A percentile compares a stretch with the other conserved stretches of the same genome.
Conservation (phyloP, 2,888 invertebrate genomes). For the Eulithis prunata region DNA sequence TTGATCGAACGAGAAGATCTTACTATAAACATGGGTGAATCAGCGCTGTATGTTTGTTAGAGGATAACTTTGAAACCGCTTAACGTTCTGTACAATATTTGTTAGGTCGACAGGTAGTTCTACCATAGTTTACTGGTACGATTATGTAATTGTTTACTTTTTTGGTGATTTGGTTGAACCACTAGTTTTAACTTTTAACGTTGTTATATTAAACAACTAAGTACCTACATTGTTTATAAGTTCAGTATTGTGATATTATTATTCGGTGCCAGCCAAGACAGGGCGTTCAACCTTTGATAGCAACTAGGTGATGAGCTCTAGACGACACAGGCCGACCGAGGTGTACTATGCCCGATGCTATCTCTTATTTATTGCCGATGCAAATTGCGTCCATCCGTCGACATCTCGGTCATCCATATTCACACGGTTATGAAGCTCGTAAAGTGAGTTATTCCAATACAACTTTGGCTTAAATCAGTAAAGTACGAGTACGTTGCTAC, state of each 20-base stretch:
- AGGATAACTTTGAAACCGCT: too few relatives aligned
- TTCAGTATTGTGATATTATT: slow-evolving; percentile 43
- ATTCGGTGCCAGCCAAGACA: slow-evolving; percentile 70
- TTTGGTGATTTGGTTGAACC: too few relatives aligned
- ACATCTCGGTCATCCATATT: slow-evolving; percentile 36
- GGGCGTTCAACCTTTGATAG: slow-evolving; percentile 80
- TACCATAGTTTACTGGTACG: too few relatives aligned
- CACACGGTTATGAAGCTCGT: slow-evolving; percentile 9
- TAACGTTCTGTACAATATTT: too few relatives aligned
- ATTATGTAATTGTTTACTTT: too few relatives aligned
- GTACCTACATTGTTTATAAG: slow-evolving; percentile 28
- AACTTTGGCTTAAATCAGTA: slow-evolving; percentile 22
- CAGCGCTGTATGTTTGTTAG: too few relatives aligned
- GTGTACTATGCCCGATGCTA: slow-evolving; percentile 54
- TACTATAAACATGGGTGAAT: too few relatives aligned
- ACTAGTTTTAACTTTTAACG: too few relatives aligned
- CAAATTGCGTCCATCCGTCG: slow-evolving; percentile 64
- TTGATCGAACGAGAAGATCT: background rate
- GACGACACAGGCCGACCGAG: slow-evolving; percentile 55
- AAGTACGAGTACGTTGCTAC: slow-evolving; percentile 11
- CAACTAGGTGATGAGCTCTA: slow-evolving; percentile 54
- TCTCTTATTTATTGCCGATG: slow-evolving; percentile 76
- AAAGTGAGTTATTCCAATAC: slow-evolving; percentile 17
- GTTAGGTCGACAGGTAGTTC: too few relatives aligned
- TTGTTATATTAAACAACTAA: background rate